Base-by-base conservation (phyloP, 1,140 invertebrate genomes). In the Monomorium pharaonis region DNA sequence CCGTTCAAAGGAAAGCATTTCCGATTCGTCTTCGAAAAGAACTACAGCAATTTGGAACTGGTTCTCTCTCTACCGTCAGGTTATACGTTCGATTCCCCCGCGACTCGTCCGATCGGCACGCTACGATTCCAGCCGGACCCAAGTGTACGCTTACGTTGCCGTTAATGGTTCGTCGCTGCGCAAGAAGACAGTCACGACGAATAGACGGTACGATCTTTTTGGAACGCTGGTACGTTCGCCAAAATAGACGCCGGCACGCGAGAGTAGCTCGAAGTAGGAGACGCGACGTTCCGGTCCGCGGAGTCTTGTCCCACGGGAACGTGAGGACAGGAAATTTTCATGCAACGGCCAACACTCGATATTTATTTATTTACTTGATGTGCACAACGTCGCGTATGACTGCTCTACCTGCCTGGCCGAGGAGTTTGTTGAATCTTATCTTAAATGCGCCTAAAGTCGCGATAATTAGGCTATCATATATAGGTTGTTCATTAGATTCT, bases 161-260 rank as follows among this genome's bases (percentile, higher is more conserved):
- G 92, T 93, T 92, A 92, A 93, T 92, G 90, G 88, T 84, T 89
- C 90, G 85, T 42, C 86, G 90, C 91, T 81, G 65, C 21, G 62
- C 76, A 74, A 72, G 78, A 83, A 83, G 86, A 92, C 92, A 91
- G 83, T 88, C 84, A 84, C 44, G 69, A 67, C 62, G 75, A 49
- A 24, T 63, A 56, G 58, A 65, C 44, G 65, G 51, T 65, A 84
- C 89, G 67, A 86, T 93, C 88, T 76, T 92, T 93, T 94, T 93
- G 88, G 88, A 77, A 89, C 89, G 84, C 90, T 91, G 88, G 21
- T 63, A 81, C 69, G 90, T 86, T 83, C 70, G 87, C 89, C 69
- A 74, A 91, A 92, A 94, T 92, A 93, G 90, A 91, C 77, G 51
- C 51, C 86, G 85, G 90, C 83, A 86, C 87, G 92, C 86, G 88